These are phyloP conservation scores for Drosophila pruinosa DNA, from an alignment of 1,140 invertebrate genomes.

Conservation along the genomic window DNA sequence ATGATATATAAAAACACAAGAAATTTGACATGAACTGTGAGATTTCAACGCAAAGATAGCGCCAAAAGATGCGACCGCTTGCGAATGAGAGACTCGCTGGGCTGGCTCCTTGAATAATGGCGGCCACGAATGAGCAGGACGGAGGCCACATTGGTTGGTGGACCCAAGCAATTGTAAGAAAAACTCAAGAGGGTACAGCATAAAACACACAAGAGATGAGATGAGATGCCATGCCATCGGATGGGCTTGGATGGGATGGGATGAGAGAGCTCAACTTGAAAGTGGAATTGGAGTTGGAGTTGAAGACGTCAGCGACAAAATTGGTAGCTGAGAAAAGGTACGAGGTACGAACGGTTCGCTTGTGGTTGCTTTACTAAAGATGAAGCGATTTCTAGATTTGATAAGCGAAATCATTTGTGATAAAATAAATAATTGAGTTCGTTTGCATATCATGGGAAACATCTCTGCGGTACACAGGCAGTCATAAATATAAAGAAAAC, in stretches of 20 bases:
- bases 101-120: constrained; percentile 76
- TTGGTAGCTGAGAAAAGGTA: constrained; percentile 58
- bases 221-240: constrained; percentile 21
- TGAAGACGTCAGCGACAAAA: background rate
- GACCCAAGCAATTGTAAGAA: constrained; percentile 74
- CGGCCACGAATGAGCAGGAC: constrained; percentile 55
- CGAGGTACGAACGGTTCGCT: constrained; percentile 26
- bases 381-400: constrained; percentile 75
- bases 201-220: constrained; percentile 65
- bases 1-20: constrained; percentile 81
- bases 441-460: constrained; percentile 78
- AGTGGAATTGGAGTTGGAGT: constrained; percentile 12
- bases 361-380: constrained; percentile 53
- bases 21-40: constrained; percentile 81
- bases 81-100: constrained; percentile 45
- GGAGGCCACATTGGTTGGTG: constrained; percentile 25
- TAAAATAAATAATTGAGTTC: constrained; percentile 82
- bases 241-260: constrained; percentile 11
- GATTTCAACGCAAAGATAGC: constrained; percentile 79
- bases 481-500: constrained; percentile 10
- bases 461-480: constrained; percentile 53
- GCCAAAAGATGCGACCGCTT: constrained; percentile 69
- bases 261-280: background rate
- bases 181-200: constrained; percentile 69
- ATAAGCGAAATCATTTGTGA: constrained; percentile 81